phyloP scores from a whole-genome alignment of 2,797 vertebrate species.

The Bovichtus variegatus region DNA sequence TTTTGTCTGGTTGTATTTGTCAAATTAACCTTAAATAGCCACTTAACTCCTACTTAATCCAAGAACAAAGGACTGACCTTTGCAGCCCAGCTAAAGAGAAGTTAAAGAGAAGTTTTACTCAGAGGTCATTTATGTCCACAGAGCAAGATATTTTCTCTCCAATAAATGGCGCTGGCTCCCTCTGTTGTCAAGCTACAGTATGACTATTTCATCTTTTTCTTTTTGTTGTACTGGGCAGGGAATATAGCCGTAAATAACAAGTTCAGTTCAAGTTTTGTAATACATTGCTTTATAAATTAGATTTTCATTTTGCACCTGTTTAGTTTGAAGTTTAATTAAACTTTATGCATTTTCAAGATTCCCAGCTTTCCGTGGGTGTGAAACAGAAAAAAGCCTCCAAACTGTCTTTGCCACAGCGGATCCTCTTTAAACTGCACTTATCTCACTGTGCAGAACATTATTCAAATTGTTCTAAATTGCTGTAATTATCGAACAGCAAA shows the following conservation, averaged over 20 bases:
- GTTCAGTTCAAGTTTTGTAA: neutral
- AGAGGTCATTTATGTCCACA: neutral
- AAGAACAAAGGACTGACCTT: slow-evolving; percentile 14
- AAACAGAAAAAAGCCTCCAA: neutral
- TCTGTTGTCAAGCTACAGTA: slow-evolving; percentile 64
- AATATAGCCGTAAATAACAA: neutral
- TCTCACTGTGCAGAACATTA: slow-evolving; percentile 39
- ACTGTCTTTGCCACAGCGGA: slow-evolving; percentile 7
- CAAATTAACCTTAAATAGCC: neutral
- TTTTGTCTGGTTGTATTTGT: neutral
- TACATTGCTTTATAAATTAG: neutral
- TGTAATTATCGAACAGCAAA: slow-evolving; percentile 62
- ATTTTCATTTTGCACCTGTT: slow-evolving; percentile 8
- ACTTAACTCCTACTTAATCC: neutral
- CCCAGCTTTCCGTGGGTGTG: neutral
- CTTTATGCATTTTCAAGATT: slow-evolving; percentile 5
- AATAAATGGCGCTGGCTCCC: slow-evolving; percentile 62
- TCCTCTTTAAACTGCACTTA: slow-evolving; percentile 41
- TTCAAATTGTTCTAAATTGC: slow-evolving; percentile 65
- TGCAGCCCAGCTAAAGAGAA: slow-evolving; percentile 5
- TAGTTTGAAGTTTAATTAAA: neutral
- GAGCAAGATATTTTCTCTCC: neutral
- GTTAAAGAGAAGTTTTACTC: slow-evolving; percentile 6
- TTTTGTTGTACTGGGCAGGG: neutral
- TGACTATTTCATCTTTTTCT: neutral